These are phyloP conservation scores for Trachymyrmex septentrionalis DNA, from an alignment of 1,140 invertebrate species.

Conservation along the genomic window DNA sequence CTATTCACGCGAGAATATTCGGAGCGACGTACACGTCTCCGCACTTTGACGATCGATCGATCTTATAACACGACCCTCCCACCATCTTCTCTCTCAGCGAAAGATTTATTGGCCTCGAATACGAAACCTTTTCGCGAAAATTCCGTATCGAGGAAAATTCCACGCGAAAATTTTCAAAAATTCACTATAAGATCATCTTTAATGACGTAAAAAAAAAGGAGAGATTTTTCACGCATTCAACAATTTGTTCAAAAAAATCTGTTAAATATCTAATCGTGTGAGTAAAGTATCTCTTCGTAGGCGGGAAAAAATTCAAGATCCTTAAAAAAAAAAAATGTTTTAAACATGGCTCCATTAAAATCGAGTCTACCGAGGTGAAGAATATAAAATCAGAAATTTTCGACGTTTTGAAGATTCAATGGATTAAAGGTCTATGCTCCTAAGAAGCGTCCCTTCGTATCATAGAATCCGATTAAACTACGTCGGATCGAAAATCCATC, in stretches of 20 bases:
- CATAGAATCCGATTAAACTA: constrained; percentile 1
- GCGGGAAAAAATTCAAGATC: background rate
- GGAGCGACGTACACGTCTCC: constrained; percentile 56
- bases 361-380: background rate
- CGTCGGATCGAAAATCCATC: background rate
- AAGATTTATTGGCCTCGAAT: constrained; percentile 58
- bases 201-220: background rate
- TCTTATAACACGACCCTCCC: constrained; percentile 38
- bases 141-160: background rate
- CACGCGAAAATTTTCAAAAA: constrained; percentile 7
- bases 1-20: constrained; percentile 65
- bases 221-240: background rate
- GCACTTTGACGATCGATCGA: constrained; percentile 65
- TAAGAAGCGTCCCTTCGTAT: background rate
- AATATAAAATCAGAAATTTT: background rate
- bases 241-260: background rate
- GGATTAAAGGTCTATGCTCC: background rate
- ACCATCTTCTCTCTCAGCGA: background rate
- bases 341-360: too few relatives aligned
- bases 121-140: constrained; percentile 30
- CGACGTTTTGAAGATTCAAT: background rate
- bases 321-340: too few relatives aligned
- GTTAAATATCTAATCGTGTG: background rate
- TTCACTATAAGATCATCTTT: background rate
- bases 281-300: too few relatives aligned